Base-by-base conservation (phyloP, 2,888 invertebrate genomes). In the Liopterus haemorrhoidalis region DNA sequence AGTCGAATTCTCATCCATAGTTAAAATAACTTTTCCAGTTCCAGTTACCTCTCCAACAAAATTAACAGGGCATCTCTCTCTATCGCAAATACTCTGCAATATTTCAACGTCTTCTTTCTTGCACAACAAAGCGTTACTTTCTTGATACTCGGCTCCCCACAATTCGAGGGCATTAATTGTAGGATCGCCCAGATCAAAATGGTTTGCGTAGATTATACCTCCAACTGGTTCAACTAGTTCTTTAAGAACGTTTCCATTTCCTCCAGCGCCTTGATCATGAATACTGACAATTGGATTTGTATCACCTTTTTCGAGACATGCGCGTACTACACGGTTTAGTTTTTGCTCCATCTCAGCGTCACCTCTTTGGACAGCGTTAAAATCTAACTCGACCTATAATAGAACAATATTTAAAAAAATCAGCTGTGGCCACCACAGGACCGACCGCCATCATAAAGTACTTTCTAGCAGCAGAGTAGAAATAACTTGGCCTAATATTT, bases 261-360 rank as follows among this genome's bases (percentile, higher is more conserved):
- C 97, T n/a, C 97, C 97, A 5, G 97, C 97, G 14, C 97, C 97
- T 74, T 97, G 97, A 70, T 99, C 97, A 64, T 99, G 97, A 57
- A 99, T 96, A 76, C 94, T 85, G 57, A 76, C 75, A 56, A 97
- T 93, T 2, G 96, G 96, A 71, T 97, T 94, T 9, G 73, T 70
- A 1, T 76, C 72, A 1, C 79, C 79, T 62, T 85, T 71, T 70
- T 99, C 97, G 21, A 91, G 72, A 60, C 97, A 97, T 1, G 89
- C 88, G 51, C 96, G 75, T 1, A 99, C 89, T 2, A 95, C 84
- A 48, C 97, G 75, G 67, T 97, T 95, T 22, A 97, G 69, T 66
- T 97, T 95, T 63, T 97, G 94, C 55, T 95, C 96, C 97, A 99
- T 97, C 74, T 99, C 96, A 2, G 97, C 88, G 69, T 99, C 97